phyloP scores from a whole-genome alignment of 2,113 vertebrate genomes.

The Lota lota region DNA sequence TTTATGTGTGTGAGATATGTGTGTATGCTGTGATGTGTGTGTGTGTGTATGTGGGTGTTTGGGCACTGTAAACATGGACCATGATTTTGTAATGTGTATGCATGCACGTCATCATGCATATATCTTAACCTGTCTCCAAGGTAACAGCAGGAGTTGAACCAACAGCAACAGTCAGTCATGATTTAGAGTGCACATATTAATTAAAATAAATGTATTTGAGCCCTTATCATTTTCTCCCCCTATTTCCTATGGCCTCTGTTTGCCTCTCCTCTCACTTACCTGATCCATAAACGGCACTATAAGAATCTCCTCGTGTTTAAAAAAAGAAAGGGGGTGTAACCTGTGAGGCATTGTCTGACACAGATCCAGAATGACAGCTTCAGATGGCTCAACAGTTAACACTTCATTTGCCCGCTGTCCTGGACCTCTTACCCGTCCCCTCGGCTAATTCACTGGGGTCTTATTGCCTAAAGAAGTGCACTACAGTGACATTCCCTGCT shows the following conservation, averaged over 20 bases:
- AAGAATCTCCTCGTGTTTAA: conserved; percentile 47
- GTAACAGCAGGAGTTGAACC: too few species aligned
- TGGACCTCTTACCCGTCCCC: conserved; percentile 7
- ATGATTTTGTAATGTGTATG: too few species aligned
- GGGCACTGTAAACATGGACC: not conserved
- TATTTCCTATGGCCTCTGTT: too few species aligned
- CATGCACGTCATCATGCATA: too few species aligned
- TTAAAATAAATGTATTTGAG: too few species aligned
- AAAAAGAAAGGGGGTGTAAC: conserved; percentile 11
- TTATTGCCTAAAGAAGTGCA: conserved; percentile 62
- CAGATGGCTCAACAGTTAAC: conserved; percentile 57
- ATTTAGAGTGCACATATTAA: too few species aligned
- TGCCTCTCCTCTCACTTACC: too few species aligned
- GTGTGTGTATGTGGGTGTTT: not conserved
- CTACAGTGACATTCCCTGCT: conserved; percentile 36
- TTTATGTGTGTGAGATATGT: not conserved
- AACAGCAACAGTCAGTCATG: too few species aligned
- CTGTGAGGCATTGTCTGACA: conserved; percentile 48
- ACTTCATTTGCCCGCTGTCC: conserved; percentile 42
- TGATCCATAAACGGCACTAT: too few species aligned
- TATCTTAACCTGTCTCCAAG: too few species aligned
- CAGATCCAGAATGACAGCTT: conserved; percentile 59
- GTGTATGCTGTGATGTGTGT: not conserved
- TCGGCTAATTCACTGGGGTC: conserved; percentile 50
- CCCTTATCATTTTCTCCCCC: too few species aligned